Conservation (phyloP, 1,140 invertebrate genomes). For the Caerostris darwini region DNA sequence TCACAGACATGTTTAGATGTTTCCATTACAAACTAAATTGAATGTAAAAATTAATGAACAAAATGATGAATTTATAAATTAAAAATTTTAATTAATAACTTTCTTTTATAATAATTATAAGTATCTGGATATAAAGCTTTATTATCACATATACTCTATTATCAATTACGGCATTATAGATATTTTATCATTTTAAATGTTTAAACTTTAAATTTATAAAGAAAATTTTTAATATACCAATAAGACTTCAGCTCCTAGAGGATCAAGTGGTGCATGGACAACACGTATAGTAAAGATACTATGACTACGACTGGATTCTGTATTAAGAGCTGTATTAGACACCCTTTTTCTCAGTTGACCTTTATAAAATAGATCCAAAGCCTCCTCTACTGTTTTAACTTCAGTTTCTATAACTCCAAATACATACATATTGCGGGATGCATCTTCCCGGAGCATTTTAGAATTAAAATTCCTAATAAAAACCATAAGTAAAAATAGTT, state of each 20-base stretch:
- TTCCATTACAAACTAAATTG: too few relatives aligned
- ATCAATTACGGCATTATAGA: too few relatives aligned
- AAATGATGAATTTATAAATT: too few relatives aligned
- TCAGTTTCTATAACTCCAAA: conserved; percentile 94
- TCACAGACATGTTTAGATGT: too few relatives aligned
- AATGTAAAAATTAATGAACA: too few relatives aligned
- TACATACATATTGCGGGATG: conserved; percentile 92
- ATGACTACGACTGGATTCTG: conserved; percentile 95
- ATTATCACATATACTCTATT: too few relatives aligned
- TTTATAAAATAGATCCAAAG: conserved; percentile 90
- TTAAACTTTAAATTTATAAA: too few relatives aligned
- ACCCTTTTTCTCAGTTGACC: conserved; percentile 93
- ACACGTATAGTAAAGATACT: conserved; percentile 95
- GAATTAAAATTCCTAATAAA: conserved; percentile 82
- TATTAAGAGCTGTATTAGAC: conserved; percentile 93
- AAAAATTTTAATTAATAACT: too few relatives aligned
- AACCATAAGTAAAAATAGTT: not conserved
- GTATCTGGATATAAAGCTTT: too few relatives aligned
- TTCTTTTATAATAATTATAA: too few relatives aligned
- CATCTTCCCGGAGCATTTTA: conserved; percentile 90
- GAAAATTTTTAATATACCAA: conserved; percentile 81
- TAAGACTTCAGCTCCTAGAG: conserved; percentile 85
- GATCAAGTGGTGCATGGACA: conserved; percentile 92
- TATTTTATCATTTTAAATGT: too few relatives aligned
- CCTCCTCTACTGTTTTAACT: conserved; percentile 94